These are phyloP conservation scores for Lordiphosa mommai DNA, from an alignment of 1,140 invertebrate genomes.

Conservation along the genomic window DNA sequence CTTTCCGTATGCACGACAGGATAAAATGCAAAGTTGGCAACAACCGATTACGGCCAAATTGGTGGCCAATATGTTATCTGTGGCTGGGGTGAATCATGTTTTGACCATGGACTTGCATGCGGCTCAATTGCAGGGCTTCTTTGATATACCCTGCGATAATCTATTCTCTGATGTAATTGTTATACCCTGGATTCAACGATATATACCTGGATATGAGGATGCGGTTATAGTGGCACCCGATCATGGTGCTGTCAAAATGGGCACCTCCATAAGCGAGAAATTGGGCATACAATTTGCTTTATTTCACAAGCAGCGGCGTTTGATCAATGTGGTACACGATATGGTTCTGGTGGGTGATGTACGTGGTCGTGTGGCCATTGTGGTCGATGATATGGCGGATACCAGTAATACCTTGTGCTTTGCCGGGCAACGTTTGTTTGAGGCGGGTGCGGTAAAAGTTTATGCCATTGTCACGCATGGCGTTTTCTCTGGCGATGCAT, in stretches of 20 bases:
- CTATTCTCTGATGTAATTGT: not conserved
- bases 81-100: conserved; percentile 7
- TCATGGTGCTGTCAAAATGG: conserved; percentile 4
- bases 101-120: conserved; percentile 22
- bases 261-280: not conserved
- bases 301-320: conserved; percentile 4
- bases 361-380: not conserved
- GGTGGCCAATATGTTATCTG: conserved; percentile 20
- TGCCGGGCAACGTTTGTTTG: not conserved
- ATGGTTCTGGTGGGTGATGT: conserved; percentile 24
- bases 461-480: conserved; percentile 16
- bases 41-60: conserved; percentile 25
- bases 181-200: conserved; percentile 5
- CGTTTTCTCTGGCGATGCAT: not conserved
- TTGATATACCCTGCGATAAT: conserved; percentile 29
- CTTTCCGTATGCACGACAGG: conserved; percentile 20
- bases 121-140: conserved; percentile 25
- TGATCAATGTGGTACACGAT: not conserved
- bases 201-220: not conserved
- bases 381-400: conserved; percentile 21
- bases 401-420: conserved; percentile 8
- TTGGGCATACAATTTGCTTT: conserved; percentile 9
- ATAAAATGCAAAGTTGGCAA: not conserved
- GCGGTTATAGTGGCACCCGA: conserved; percentile 16
- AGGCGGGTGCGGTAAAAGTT: conserved; percentile 2